Evolutionary conservation across 2,888 invertebrate species (phyloP).

Genomic region (Lithophane socia): DNA sequence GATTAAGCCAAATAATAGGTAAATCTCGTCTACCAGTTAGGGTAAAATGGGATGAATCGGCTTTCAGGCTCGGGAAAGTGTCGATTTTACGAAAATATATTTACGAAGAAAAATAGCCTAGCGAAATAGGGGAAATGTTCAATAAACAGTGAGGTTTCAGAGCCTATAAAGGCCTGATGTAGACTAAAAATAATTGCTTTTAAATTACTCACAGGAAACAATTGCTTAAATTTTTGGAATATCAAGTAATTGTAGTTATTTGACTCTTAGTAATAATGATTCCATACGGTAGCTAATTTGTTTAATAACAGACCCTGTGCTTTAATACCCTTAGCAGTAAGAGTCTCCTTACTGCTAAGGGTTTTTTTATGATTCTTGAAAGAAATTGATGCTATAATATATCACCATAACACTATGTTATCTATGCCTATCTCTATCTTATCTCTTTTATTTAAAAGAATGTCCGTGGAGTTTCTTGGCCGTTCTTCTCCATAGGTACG

Average conservation of each 20-base stretch:
- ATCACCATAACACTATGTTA: not conserved
- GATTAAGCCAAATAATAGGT: constrained; percentile 64
- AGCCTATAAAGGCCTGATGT: not conserved
- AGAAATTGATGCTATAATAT: not conserved
- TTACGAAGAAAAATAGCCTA: constrained; percentile 50
- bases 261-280: not conserved
- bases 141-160: constrained; percentile 12
- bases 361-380: not conserved
- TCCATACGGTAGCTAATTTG: not conserved
- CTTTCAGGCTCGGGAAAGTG: constrained; percentile 59
- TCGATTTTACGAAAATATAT: constrained; percentile 63
- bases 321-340: too few relatives aligned
- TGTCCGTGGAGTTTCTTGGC: too few relatives aligned
- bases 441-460: too few relatives aligned
- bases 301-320: not conserved
- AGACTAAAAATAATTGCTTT: constrained; percentile 1
- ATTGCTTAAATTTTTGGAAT: not conserved
- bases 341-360: not conserved
- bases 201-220: not conserved
- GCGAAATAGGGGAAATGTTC: constrained; percentile 37
- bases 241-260: not conserved
- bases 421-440: not conserved
- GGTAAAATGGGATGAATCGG: constrained; percentile 66
- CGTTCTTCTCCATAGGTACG: too few relatives aligned
- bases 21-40: constrained; percentile 58